Evolutionary conservation across 2,797 vertebrate genomes (phyloP), one percentile per base, ranked within the genome.

Genomic region (Malacoraja senta): DNA sequence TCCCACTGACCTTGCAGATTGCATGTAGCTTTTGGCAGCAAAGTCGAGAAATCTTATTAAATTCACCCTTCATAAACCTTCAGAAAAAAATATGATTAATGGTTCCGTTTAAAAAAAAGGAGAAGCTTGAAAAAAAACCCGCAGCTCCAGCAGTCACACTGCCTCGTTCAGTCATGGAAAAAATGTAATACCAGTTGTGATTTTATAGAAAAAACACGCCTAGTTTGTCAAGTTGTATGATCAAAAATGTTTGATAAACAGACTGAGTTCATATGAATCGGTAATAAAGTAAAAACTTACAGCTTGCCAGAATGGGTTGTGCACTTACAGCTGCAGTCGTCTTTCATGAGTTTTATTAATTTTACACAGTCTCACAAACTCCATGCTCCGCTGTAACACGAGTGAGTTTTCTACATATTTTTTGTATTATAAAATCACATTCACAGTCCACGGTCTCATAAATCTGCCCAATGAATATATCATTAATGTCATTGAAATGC

Each of bases 31-130:
- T 92, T 92, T 92, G 71, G 90, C 71, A 92, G 44, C 90, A 53
- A n/a, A 53, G 71, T 76, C 17, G n/a, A 88, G 84, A 88, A 68
- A 88, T 88, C 84, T 88, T 92, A 92, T 92, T 92, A 92, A 92
- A 74, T 26, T 92, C 71, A 44, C 71, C 90, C 72, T 74, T 76
- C 90, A 92, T 71, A 91, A 71, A 71, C 86, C 86, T 68, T 71
- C 86, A 61, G 19, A 53, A 91, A 91, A 38, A 91, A 92, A 92
- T 53, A 92, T 92, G 90, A 92, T 92, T 92, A 44, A 92, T 92
- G 71, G 71, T 53, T 76, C n/a, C 19, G 9, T 26, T 74, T 91
- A 58, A n/a, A 29, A 92, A 53, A 91, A 53, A 92, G 88, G 90
- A 92, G 90, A 15, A 1, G 21, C 71, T 68, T 88, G 1, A 58